Conservation (phyloP, 1,140 invertebrate species). For the Zaprionus africanus region DNA sequence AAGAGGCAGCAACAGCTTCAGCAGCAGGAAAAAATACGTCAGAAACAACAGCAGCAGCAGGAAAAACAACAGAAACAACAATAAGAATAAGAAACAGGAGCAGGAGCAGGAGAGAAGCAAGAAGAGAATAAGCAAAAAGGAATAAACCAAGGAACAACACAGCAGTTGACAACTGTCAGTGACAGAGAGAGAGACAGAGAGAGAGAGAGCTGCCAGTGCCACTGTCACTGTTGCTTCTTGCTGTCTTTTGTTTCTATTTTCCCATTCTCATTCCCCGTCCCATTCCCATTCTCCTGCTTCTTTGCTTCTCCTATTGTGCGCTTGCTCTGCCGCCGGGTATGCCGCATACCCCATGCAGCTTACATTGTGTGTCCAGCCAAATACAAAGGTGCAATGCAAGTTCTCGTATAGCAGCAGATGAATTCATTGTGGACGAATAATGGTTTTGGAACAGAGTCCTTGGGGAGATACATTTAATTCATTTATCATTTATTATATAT, state of each 20-base stretch:
- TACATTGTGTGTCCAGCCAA: background rate
- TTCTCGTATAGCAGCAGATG: background rate
- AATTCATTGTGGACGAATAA: background rate
- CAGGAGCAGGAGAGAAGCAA: constrained; percentile 36
- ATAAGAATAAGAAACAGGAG: constrained; percentile 23
- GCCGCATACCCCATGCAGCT: constrained; percentile 3
- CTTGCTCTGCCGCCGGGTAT: background rate
- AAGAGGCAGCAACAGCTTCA: background rate
- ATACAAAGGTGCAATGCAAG: background rate
- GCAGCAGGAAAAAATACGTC: background rate
- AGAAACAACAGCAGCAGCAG: background rate
- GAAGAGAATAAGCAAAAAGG: constrained; percentile 47
- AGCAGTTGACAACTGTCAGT: constrained; percentile 81
- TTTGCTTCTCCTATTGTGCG: constrained; percentile 22
- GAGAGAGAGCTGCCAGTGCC: constrained; percentile 66
- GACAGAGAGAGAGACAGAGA: constrained; percentile 19
- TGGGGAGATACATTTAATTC: background rate
- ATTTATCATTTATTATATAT: too few relatives aligned
- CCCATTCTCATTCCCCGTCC: constrained; percentile 22
- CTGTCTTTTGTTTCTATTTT: constrained; percentile 68
- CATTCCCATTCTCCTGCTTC: constrained; percentile 5
- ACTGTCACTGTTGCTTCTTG: constrained; percentile 78
- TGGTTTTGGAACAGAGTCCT: background rate
- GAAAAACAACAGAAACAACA: constrained; percentile 23
- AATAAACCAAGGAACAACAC: constrained; percentile 68